A percentile compares a stretch with the other conserved stretches of the same genome.
phyloP scores from a whole-genome alignment of 2,113 vertebrate species.

The Uria aalge region DNA sequence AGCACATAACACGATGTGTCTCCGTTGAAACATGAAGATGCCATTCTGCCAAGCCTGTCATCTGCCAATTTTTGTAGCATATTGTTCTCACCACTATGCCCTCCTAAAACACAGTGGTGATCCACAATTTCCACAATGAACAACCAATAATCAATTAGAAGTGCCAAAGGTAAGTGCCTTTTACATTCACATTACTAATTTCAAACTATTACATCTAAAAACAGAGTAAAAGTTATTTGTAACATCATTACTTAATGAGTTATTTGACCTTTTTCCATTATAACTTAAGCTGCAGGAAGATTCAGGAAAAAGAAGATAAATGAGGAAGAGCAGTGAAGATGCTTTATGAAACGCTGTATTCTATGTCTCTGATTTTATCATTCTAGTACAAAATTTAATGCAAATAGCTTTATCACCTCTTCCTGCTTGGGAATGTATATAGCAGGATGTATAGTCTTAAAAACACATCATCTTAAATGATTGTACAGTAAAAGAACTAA shows the following conservation, averaged over 20 bases:
- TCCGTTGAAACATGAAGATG: not conserved
- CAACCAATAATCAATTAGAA: not conserved
- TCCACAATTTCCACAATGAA: not conserved
- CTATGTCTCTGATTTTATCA: not conserved
- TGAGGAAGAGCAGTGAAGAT: not conserved
- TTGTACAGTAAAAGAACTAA: not conserved
- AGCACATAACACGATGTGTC: not conserved
- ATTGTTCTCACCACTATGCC: not conserved
- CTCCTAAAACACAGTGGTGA: not conserved
- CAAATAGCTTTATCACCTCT: not conserved
- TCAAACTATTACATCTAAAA: not conserved
- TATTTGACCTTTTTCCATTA: not conserved
- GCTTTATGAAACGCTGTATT: not conserved
- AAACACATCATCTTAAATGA: not conserved
- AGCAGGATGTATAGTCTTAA: not conserved
- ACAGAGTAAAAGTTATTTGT: not conserved
- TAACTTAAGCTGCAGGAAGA: not conserved
- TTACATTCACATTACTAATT: not conserved
- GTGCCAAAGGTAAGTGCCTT: not conserved
- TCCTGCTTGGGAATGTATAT: not conserved
- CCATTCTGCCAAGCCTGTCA: not conserved
- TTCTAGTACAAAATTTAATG: not conserved
- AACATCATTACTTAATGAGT: not conserved
- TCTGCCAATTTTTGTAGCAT: not conserved
- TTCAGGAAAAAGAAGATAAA: not conserved